Base-by-base conservation (phyloP, 2,888 invertebrate species). In the Sialis lutaria region DNA sequence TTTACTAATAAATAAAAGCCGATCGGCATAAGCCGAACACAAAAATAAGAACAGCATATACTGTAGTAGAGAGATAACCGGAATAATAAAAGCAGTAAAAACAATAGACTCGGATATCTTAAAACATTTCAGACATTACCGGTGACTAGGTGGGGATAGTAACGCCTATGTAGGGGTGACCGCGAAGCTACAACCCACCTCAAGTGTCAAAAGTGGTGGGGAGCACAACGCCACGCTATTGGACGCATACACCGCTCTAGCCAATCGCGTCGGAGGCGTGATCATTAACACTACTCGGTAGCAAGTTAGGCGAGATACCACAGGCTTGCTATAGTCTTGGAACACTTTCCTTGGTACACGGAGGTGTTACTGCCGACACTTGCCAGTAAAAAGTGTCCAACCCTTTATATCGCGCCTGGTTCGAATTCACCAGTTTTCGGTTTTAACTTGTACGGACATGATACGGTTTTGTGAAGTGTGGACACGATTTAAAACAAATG, bases 261-360 rank as follows among this genome's bases (percentile, higher is more conserved):
- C 65, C 65, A 65, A 65, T 65, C 50, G 58, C 55, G 53, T 46
- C 49, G 13, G 61, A 64, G 59, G 57, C 55, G 53, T 55, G 60
- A 62, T 67, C 68, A 68, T 68, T 68, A 68, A 67, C 67, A 64
- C 67, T 60, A 55, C 55, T 54, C 58, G 61, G 58, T 62, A 58
- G 55, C 58, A 57, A 57, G 56, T 56, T 58, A 60, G 56, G 57
- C 59, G 59, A 56, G 59, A 56, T 54, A 58, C 59, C 54, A 57
- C 37, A 42, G 37, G 33, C 42, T 40, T 42, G 47, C 64, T 63
- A 64, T 64, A 64, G 64, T 64, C 61, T 58, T 58, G 57, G 58
- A 58, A 60, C 59, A 61, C 62, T 61, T 61, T 63, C 58, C 57
- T 58, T 55, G 58, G 59, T 59, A 62, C 54, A 55, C 54, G 57